phyloP scores from a whole-genome alignment of 1,140 invertebrate species.

The Triops cancriformis region DNA sequence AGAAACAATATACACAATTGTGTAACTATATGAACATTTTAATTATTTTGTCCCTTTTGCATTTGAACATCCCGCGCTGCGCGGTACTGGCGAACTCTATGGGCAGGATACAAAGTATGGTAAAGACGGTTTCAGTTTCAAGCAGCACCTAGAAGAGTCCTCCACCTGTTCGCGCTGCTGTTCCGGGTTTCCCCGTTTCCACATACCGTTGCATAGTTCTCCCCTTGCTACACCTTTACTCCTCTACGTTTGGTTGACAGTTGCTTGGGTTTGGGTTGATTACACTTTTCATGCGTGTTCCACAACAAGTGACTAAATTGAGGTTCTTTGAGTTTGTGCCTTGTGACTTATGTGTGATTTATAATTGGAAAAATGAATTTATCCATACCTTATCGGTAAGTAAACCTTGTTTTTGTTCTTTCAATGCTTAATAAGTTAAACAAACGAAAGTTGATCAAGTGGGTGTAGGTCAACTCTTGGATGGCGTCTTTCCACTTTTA shows the following conservation, averaged over 20 bases:
- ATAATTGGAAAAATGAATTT: neutral
- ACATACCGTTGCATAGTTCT: neutral
- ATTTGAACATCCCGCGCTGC: too few species aligned
- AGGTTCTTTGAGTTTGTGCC: neutral
- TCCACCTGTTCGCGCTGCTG: neutral
- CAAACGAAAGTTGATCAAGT: neutral
- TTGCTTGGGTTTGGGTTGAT: neutral
- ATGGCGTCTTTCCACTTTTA: constrained; percentile 1
- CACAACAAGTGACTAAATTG: neutral
- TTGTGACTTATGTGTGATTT: neutral
- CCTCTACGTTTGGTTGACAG: neutral
- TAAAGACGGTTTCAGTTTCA: neutral
- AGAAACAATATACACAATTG: too few species aligned
- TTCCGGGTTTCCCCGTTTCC: neutral
- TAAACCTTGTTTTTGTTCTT: neutral
- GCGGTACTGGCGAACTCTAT: too few species aligned
- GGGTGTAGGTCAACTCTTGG: neutral
- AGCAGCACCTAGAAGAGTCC: neutral
- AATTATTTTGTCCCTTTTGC: too few species aligned
- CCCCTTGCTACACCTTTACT: neutral
- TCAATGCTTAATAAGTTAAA: neutral
- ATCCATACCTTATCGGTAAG: neutral
- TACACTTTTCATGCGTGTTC: neutral
- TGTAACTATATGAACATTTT: too few species aligned
- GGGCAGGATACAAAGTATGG: too few species aligned